A percentile compares a stretch with the other conserved stretches of the same genome.
Conservation (phyloP, 2,888 invertebrate genomes). For the Cheilosia scutellata region DNA sequence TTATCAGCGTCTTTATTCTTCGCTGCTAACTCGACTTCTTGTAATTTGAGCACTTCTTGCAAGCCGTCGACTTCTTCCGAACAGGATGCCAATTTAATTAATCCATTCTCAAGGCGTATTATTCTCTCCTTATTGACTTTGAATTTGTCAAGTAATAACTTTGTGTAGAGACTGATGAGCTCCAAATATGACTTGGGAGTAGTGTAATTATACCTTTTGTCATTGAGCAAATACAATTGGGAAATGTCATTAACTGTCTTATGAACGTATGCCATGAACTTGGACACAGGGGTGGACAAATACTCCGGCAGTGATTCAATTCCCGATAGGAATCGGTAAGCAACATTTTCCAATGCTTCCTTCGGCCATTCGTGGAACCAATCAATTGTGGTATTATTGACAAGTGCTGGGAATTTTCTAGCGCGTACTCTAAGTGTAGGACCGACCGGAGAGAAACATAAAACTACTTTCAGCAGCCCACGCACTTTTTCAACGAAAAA, state of each 20-base stretch:
- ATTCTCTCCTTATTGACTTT: constrained; percentile 90
- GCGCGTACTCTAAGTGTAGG: constrained; percentile 93
- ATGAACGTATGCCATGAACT: constrained; percentile 96
- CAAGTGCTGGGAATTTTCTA: constrained; percentile 96
- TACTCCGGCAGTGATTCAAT: constrained; percentile 85
- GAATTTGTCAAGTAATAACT: constrained; percentile 88
- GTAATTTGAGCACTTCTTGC: constrained; percentile 89
- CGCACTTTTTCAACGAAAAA: constrained; percentile 97
- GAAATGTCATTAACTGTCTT: constrained; percentile 94
- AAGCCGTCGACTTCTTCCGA: constrained; percentile 93
- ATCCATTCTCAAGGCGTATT: constrained; percentile 92
- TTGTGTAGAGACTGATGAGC: constrained; percentile 93
- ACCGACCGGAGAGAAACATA: constrained; percentile 98
- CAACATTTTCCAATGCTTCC: constrained; percentile 95
- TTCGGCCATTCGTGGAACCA: constrained; percentile 99
- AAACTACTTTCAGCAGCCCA: constrained; percentile 89
- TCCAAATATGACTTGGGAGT: constrained; percentile 98
- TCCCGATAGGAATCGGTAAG: constrained; percentile 91
- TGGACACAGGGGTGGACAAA: constrained; percentile 88
- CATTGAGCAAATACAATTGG: constrained; percentile 91
- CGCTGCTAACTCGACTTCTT: constrained; percentile 92
- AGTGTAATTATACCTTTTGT: constrained; percentile 96
- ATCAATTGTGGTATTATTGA: constrained; percentile 96
- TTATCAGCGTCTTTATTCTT: constrained; percentile 96
- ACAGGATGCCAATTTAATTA: constrained; percentile 94